Evolutionary conservation across 2,113 vertebrate genomes (phyloP), one percentile per base, ranked within the genome.

Genomic region (Telmatochromis sp.): DNA sequence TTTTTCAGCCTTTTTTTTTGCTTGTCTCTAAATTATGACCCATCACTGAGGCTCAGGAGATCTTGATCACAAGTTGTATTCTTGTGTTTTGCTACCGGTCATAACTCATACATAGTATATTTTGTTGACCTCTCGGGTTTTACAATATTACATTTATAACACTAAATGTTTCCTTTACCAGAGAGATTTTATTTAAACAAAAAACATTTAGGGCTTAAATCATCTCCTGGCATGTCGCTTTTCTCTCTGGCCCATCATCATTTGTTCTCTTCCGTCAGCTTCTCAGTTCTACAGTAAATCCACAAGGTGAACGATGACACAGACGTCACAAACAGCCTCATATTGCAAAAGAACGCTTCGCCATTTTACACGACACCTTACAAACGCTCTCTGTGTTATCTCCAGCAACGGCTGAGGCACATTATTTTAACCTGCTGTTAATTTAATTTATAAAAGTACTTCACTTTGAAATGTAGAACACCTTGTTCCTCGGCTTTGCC

Each of bases 391-490:
- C 40, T 40, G 68, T 87, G 70, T 91, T 89, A 85, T 91, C 90
- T 68, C 86, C 65, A 15, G 33, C 55, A 5, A 19, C 58, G 13
- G 60, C 81, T 84, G 78, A 68, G 26, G 70, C 15, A 57, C 35
- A 86, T 87, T 88, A 87, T 91, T 91, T 83, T 33, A 88, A 89
- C 84, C 58, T 42, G 13, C 53, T 91, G 47, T 86, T 94, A 90
- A 95, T 94, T 89, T 88, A 91, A 94, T 89, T 84, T 57, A 84
- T 86, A 47, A 70, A 86, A 81, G 28, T 86, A 75, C 82, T 85
- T 88, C 65, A 83, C 86, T 92, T 85, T 90, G 82, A 95, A 95
- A 93, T 87, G 87, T 87, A 40, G 79, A 93, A 60, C 58, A 85
- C 40, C 60, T 82, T 84, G 57, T 68, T 51, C 63, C 40, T 79